Conservation (phyloP, 2,888 invertebrate species). For the Noctua janthe region DNA sequence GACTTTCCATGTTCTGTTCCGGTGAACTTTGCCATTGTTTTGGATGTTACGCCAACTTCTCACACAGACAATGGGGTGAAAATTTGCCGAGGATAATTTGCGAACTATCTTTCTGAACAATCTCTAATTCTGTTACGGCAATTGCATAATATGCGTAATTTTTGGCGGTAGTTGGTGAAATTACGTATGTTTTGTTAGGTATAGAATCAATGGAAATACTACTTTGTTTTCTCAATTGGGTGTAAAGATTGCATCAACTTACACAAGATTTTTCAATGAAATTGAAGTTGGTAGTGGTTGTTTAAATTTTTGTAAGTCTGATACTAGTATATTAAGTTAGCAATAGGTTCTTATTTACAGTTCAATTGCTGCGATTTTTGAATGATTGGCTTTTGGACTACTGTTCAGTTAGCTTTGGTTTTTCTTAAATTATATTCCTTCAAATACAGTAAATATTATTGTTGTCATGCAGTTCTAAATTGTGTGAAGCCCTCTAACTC, state of each 20-base stretch:
- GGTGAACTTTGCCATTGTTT: constrained; percentile 90
- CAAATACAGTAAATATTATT: not conserved
- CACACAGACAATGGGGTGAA: constrained; percentile 89
- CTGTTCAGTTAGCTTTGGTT: not conserved
- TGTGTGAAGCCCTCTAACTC: not conserved
- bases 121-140: constrained; percentile 75
- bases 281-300: not conserved
- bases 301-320: constrained; percentile 3
- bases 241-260: constrained; percentile 27
- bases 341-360: not conserved
- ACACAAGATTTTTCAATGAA: constrained; percentile 2
- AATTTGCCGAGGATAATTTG: constrained; percentile 87
- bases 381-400: not conserved
- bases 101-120: constrained; percentile 81
- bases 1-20: constrained; percentile 89
- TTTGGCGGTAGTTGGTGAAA: constrained; percentile 50
- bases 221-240: constrained; percentile 6
- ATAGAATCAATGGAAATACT: constrained; percentile 20
- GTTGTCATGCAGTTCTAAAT: not conserved
- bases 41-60: constrained; percentile 86
- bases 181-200: constrained; percentile 33
- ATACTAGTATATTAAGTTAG: not conserved
- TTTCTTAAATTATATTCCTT: not conserved
- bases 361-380: not conserved
- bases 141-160: constrained; percentile 80